Base-by-base conservation (phyloP, 2,888 invertebrate genomes). In the Phyto melanocephala region DNA sequence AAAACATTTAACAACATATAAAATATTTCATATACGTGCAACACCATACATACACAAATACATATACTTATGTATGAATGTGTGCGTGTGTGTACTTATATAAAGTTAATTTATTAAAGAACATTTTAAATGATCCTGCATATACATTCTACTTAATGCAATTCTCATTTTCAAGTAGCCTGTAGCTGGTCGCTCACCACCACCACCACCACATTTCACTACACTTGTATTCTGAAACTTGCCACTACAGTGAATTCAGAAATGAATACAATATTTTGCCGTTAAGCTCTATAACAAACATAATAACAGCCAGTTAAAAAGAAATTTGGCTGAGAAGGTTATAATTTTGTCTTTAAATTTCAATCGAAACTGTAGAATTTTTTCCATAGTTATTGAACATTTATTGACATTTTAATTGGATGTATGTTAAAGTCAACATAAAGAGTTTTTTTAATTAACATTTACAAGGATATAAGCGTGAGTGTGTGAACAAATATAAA, bases 321-420 rank as follows among this genome's bases (percentile, higher is more conserved):
- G 8, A 24, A 42, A 13, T 24, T 15, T 24, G 4, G 11, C 3
- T 24, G n/a, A 60, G 11, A 15, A 4, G 22, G n/a, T 58, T 58
- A 37, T 11, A 58, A 20, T 50, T 1, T 13, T 58, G 40, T 4
- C 15, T 40, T 15, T 5, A 24, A n/a, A 60, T 15, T 42, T 40
- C 20, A 42, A 42, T 0, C 24, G 11, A n/a, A 17, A 45, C 28
- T 42, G 54, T 54, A 40, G 6, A 52, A 2, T 28, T 45, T 47
- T 47, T 37, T 54, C 40, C 17, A 17, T 17, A 24, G 13, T 11
- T 40, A 13, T 28, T 42, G n/a, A 40, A 37, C n/a, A 37, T 37
- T 52, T 37, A 40, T 60, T 42, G 56, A 54, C 62, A 54, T 52
- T 42, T n/a, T 20, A 33, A 58, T 70, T 70, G 68, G n/a, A 8